A percentile compares a stretch with the other conserved stretches of the same genome.
Evolutionary conservation across 2,888 invertebrate genomes (phyloP).

Genomic region (Salticus scenicus): DNA sequence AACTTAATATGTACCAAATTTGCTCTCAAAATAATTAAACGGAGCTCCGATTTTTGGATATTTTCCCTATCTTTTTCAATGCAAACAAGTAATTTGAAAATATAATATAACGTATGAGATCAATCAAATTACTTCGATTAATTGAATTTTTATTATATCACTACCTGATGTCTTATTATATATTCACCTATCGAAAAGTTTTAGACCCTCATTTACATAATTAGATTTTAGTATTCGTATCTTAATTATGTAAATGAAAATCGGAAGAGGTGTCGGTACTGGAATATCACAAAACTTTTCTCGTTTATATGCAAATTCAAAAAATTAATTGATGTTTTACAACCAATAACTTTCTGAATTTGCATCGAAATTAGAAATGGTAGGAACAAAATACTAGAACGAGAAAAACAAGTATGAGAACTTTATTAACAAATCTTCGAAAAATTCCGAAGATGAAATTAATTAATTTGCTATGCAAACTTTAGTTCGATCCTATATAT

Average conservation of each 20-base stretch:
- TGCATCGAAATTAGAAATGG: neutral
- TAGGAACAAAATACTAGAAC: neutral
- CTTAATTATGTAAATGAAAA: slow-evolving; percentile 8
- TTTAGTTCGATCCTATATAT: no score
- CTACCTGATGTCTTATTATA: neutral
- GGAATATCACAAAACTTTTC: neutral
- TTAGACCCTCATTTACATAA: neutral
- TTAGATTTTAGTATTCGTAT: neutral
- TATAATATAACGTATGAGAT: neutral
- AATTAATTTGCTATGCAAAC: neutral
- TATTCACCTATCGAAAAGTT: slow-evolving; percentile 4
- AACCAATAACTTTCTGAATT: slow-evolving; percentile 2
- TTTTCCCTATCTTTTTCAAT: no score
- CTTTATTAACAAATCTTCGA: slow-evolving; percentile 2
- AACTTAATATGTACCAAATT: no score
- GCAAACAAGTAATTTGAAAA: no score
- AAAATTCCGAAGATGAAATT: neutral
- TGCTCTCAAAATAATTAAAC: no score
- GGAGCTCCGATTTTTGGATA: no score
- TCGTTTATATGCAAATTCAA: slow-evolving; percentile 2
- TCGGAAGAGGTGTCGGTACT: neutral
- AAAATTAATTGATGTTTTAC: neutral
- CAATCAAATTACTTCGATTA: neutral
- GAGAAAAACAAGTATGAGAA: neutral
- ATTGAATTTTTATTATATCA: neutral